Conservation (phyloP, 2,888 invertebrate species). For the Cephus spinipes region DNA sequence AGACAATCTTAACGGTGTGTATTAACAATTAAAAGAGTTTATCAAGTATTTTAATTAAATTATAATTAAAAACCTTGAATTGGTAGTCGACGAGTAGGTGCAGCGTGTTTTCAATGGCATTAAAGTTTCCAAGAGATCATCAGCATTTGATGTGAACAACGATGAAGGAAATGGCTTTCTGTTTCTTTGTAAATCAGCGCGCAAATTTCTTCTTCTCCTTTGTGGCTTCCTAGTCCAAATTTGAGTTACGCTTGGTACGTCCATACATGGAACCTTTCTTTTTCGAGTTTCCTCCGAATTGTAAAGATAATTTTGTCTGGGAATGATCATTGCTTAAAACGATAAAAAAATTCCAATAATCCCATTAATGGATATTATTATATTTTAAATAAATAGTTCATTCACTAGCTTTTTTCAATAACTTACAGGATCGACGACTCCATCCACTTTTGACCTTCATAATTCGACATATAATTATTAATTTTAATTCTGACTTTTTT, state of each 20-base stretch:
- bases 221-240: conserved; percentile 30
- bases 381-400: neutral
- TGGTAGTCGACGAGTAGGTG: conserved; percentile 22
- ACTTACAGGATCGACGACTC: neutral
- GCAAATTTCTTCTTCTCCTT: conserved; percentile 27
- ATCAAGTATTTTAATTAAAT: neutral
- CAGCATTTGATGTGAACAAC: conserved; percentile 17
- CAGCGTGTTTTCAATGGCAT: conserved; percentile 19
- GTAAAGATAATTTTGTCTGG: conserved; percentile 16
- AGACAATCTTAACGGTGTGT: neutral
- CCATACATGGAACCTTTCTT: conserved; percentile 11
- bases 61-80: neutral
- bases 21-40: neutral
- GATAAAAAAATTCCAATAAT: neutral
- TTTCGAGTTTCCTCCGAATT: conserved; percentile 12
- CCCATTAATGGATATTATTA: neutral
- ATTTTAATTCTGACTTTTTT: neutral
- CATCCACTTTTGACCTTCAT: neutral
- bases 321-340: conserved; percentile 26
- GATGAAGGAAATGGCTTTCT: conserved; percentile 20
- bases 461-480: neutral
- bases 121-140: conserved; percentile 20
- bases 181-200: conserved; percentile 18
- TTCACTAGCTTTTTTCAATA: neutral
- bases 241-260: conserved; percentile 24